A percentile compares a stretch with the other conserved stretches of the same genome.
Evolutionary conservation across 2,113 vertebrate species (phyloP).

Genomic region (Cebidichthys violaceus): DNA sequence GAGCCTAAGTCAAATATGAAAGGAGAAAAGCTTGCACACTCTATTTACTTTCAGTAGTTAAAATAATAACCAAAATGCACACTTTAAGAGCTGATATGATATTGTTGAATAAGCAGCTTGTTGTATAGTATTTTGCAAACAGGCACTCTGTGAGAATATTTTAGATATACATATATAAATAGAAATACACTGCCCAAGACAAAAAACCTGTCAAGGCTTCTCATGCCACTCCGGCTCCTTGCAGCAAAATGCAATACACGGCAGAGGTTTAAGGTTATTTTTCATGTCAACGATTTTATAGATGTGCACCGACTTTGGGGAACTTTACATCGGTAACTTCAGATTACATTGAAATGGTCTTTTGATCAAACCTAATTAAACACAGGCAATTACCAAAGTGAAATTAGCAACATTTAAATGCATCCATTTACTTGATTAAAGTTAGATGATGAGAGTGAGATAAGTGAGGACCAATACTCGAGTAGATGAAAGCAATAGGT

Average conservation of each 20-base stretch:
- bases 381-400: slow-evolving; percentile 82
- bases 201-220: background rate
- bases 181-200: background rate
- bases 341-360: slow-evolving; percentile 79
- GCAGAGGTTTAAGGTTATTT: slow-evolving; percentile 23
- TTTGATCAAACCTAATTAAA: slow-evolving; percentile 86
- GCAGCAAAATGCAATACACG: background rate
- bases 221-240: background rate
- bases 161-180: background rate
- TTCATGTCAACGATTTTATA: slow-evolving; percentile 48
- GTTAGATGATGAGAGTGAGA: slow-evolving; percentile 84
- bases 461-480: slow-evolving; percentile 80
- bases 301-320: slow-evolving; percentile 42
- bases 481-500: slow-evolving; percentile 81
- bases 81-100: slow-evolving; percentile 1
- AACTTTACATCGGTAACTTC: slow-evolving; percentile 71
- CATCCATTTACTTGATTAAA: slow-evolving; percentile 88
- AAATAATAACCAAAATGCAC: slow-evolving; percentile 3
- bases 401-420: slow-evolving; percentile 86
- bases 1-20: slow-evolving; percentile 14
- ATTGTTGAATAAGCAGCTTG: background rate
- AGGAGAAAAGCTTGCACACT: slow-evolving; percentile 6
- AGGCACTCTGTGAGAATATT: background rate
- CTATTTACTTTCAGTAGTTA: background rate
- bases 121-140: background rate